Percentiles rank a stretch among this genome's conserved stretches.
These are phyloP conservation scores for Phenacoccus solenopsis DNA, from an alignment of 1,140 invertebrate species.

Conservation along the genomic window DNA sequence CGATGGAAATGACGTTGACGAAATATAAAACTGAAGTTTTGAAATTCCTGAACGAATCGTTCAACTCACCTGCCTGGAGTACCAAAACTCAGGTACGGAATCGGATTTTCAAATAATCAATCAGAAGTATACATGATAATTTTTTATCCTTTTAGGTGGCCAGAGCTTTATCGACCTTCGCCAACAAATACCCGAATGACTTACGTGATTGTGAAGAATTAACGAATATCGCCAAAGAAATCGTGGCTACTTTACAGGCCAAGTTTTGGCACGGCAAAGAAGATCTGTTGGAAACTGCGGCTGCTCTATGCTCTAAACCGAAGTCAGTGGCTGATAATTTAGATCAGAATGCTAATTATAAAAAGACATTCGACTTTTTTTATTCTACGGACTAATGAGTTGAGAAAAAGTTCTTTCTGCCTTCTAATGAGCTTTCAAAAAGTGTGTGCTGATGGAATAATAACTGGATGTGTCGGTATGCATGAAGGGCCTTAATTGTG, in stretches of 20 bases:
- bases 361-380: no score
- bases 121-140: background rate
- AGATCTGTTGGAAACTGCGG: slow-evolving; percentile 58
- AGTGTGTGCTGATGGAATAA: no score
- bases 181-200: slow-evolving; percentile 51
- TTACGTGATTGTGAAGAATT: slow-evolving; percentile 50
- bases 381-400: no score
- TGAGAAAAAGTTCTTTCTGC: no score
- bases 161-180: slow-evolving; percentile 62
- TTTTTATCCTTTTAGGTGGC: slow-evolving; percentile 46
- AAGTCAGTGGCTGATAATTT: no score
- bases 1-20: slow-evolving; percentile 65
- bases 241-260: slow-evolving; percentile 57
- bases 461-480: no score
- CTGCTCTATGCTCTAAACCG: slow-evolving; percentile 50
- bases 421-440: no score
- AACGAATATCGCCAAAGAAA: slow-evolving; percentile 48
- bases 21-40: slow-evolving; percentile 63
- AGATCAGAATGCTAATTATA: no score
- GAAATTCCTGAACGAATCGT: slow-evolving; percentile 47
- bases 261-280: slow-evolving; percentile 85
- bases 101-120: background rate
- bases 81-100: slow-evolving; percentile 57
- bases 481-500: no score
- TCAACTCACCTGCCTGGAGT: slow-evolving; percentile 72